A percentile compares a stretch with the other conserved stretches of the same genome.
phyloP scores from a whole-genome alignment of 2,888 invertebrate species.

The Reticulitermes lucifugus region DNA sequence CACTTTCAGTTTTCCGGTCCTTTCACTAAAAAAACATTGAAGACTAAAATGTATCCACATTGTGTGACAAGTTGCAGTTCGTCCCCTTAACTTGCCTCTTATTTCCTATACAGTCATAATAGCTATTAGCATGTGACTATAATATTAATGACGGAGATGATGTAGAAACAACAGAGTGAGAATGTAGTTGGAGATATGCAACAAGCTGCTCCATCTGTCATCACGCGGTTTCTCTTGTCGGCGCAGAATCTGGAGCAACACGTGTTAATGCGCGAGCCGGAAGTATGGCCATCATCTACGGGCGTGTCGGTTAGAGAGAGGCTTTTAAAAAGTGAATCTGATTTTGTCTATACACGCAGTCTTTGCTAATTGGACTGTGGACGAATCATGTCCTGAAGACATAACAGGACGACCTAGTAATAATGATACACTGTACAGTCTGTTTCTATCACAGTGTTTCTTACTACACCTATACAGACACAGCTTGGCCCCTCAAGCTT shows the following conservation, averaged over 20 bases:
- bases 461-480: too few relatives aligned
- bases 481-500: too few relatives aligned
- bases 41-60: too few relatives aligned
- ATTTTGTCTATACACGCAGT: conserved; percentile 25
- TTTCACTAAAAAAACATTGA: too few relatives aligned
- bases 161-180: too few relatives aligned
- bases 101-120: too few relatives aligned
- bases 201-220: background rate
- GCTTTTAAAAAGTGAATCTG: conserved; percentile 25
- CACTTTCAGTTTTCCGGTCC: too few relatives aligned
- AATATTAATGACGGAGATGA: too few relatives aligned
- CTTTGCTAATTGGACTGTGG: conserved; percentile 32
- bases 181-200: background rate
- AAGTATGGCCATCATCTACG: background rate
- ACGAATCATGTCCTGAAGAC: background rate
- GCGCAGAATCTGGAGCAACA: conserved; percentile 2
- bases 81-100: too few relatives aligned
- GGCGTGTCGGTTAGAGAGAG: conserved; percentile 9
- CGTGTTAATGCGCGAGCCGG: background rate
- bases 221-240: background rate
- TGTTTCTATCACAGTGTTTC: too few relatives aligned
- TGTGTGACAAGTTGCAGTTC: too few relatives aligned
- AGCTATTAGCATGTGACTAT: too few relatives aligned
- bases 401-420: conserved; percentile 22
- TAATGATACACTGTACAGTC: conserved; percentile 5